These are phyloP conservation scores for Nemurella pictetii DNA, from an alignment of 2,888 invertebrate species.

Conservation along the genomic window DNA sequence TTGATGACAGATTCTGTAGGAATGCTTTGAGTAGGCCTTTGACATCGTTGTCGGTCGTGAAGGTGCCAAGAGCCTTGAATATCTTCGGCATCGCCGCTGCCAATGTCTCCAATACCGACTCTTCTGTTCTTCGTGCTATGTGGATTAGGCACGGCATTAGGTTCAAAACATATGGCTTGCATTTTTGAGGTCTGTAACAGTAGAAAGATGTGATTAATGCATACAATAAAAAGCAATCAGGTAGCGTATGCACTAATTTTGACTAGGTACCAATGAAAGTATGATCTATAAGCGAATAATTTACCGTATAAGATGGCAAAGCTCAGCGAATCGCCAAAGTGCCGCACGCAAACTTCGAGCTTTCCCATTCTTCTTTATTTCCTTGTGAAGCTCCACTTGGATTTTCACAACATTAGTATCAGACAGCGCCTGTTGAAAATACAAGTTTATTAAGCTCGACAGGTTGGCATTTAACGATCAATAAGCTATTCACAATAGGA, in stretches of 20 bases:
- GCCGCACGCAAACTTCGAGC: conserved; percentile 74
- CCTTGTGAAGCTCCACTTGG: conserved; percentile 78
- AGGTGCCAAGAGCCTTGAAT: conserved; percentile 66
- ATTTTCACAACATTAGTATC: conserved; percentile 72
- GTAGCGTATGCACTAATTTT: too few relatives aligned
- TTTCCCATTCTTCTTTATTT: conserved; percentile 77
- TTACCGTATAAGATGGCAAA: conserved; percentile 68
- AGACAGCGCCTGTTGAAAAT: conserved; percentile 45
- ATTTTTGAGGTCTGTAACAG: conserved; percentile 66
- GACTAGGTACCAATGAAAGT: not conserved
- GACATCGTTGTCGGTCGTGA: conserved; percentile 70
- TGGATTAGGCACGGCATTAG: conserved; percentile 73
- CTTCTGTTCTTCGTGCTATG: conserved; percentile 72
- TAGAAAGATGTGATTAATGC: conserved; percentile 25
- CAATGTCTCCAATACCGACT: conserved; percentile 69
- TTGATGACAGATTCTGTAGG: conserved; percentile 63
- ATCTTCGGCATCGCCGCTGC: conserved; percentile 66
- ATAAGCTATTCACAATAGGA: too few relatives aligned
- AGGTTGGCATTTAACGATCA: too few relatives aligned
- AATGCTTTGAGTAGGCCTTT: conserved; percentile 71
- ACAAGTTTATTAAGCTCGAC: not conserved
- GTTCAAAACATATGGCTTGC: conserved; percentile 75
- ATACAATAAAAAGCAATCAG: not conserved
- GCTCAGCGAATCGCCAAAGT: conserved; percentile 73
- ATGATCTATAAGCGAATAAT: conserved; percentile 27